Evolutionary conservation across 2,888 invertebrate species (phyloP).

Genomic region (Hemicrepidius hirtus): DNA sequence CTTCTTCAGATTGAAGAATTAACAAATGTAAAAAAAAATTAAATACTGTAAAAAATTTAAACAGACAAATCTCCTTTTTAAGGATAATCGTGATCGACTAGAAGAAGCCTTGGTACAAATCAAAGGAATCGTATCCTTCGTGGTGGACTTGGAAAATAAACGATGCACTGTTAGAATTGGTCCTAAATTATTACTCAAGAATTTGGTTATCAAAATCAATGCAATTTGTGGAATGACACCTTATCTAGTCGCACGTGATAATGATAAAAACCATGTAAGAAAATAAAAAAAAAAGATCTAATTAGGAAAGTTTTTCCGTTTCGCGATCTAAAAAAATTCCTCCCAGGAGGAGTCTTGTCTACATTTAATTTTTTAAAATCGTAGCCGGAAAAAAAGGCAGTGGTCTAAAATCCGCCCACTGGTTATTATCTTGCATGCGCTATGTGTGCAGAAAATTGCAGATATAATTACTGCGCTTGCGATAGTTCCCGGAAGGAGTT

Average conservation of each 20-base stretch:
- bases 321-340: too few species aligned
- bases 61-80: neutral
- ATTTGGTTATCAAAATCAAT: slow-evolving; percentile 57
- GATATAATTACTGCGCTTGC: slow-evolving; percentile 52
- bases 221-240: slow-evolving; percentile 55
- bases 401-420: neutral
- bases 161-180: slow-evolving; percentile 61
- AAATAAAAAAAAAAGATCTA: too few species aligned
- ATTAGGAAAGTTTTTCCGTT: too few species aligned
- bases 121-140: slow-evolving; percentile 63
- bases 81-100: slow-evolving; percentile 40
- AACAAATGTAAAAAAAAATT: slow-evolving; percentile 39
- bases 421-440: neutral
- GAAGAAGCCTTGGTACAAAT: slow-evolving; percentile 59
- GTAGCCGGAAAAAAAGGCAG: too few species aligned
- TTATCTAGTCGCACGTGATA: slow-evolving; percentile 58
- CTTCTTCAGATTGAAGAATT: slow-evolving; percentile 53
- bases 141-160: slow-evolving; percentile 59
- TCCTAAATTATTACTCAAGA: slow-evolving; percentile 56
- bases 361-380: too few species aligned
- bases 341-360: too few species aligned
- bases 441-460: neutral
- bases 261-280: slow-evolving; percentile 55
- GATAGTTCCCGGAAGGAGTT: slow-evolving; percentile 55
- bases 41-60: neutral